phyloP scores from a whole-genome alignment of 2,113 vertebrate genomes.

The Himantopus leucocephalus region DNA sequence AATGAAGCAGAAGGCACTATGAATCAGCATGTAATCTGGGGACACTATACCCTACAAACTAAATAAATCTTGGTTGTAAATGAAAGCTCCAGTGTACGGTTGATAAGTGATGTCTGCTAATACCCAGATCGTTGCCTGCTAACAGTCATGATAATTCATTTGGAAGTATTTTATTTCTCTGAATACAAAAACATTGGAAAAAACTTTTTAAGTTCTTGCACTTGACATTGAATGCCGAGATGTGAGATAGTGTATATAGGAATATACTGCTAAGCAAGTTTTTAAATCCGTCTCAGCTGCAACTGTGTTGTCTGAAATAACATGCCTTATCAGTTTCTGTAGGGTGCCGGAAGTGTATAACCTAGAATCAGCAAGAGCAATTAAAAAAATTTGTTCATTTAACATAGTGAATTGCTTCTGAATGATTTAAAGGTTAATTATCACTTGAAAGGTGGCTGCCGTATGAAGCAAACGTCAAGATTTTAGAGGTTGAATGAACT shows the following conservation, averaged over 20 bases:
- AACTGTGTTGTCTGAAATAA: background rate
- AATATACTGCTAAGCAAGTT: background rate
- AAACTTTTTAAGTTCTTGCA: background rate
- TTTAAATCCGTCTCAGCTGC: background rate
- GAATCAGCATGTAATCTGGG: background rate
- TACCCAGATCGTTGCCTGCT: background rate
- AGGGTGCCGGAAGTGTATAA: background rate
- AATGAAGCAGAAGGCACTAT: background rate
- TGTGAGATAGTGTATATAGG: background rate
- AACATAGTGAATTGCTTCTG: background rate
- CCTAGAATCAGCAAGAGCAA: background rate
- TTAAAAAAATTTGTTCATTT: background rate
- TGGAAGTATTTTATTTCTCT: background rate
- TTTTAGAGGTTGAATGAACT: background rate
- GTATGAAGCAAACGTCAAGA: background rate
- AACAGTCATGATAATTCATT: background rate
- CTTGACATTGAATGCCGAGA: background rate
- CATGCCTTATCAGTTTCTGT: background rate
- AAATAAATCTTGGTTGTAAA: background rate
- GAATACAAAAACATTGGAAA: background rate
- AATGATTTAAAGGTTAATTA: background rate
- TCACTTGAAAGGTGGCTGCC: background rate
- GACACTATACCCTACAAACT: background rate
- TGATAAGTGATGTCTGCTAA: background rate
- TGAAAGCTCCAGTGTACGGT: background rate